Evolutionary conservation across 2,797 vertebrate species (phyloP), one percentile per base, ranked within the genome.

Genomic region (Aeoliscus strigatus): DNA sequence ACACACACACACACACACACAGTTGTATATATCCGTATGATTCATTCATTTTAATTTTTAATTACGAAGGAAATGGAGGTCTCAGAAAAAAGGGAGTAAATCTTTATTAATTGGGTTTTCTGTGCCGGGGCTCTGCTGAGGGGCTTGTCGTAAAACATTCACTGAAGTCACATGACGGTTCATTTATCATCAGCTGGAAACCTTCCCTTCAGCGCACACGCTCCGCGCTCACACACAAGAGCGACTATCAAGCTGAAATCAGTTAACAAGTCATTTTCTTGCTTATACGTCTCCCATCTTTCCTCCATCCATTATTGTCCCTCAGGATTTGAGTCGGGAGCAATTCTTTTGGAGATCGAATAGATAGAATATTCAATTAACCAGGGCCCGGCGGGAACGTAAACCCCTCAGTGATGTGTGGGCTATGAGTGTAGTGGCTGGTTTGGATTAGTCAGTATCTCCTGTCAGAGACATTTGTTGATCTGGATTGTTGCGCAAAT

Each of bases 41-140:
- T 60, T 68, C 18, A 34, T 61, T 57, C 34, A 33, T 55, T 73
- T 73, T 70, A 56, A 58, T 40, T 77, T 82, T 81, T 86, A 86
- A 83, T 84, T 82, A 84, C 72, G 47, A 55, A 42, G 46, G 39
- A 61, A 60, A 75, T 64, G 1, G 48, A 66, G 65, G 54, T 41
- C 63, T 71, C 53, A 25, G 37, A 58, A 64, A 63, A 67, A 70
- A 29, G 50, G 61, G 49, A 65, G 72, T 25, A 25, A 69, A 83
- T 83, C 73, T 84, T 73, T 80, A 79, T 84, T 80, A 83, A 80
- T 83, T 78, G 59, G 66, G 30, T 63, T 71, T 73, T 62, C 65
- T 73, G 68, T 61, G 39, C 56, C 7, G 2, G 30, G 72, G 77
- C 62, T 51, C 72, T 45, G 64, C 73, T 74, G 72, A 55, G 46